Percentiles rank a stretch among this genome's conserved stretches.
Conservation (phyloP, 1,140 invertebrate genomes). For the Drosophila virilis region DNA sequence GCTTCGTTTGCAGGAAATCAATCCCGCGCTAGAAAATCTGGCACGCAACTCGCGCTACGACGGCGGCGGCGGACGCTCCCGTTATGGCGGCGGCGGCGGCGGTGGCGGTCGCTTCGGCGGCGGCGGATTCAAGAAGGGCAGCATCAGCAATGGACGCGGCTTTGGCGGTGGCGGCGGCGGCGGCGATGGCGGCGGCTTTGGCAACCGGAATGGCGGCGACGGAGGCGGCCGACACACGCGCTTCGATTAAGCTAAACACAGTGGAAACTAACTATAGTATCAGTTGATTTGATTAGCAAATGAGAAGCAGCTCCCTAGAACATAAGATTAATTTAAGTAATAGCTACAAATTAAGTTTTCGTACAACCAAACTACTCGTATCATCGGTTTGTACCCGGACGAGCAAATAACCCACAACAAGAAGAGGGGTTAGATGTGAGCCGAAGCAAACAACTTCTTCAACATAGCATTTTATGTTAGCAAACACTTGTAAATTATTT, state of each 20-base stretch:
- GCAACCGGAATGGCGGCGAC: constrained; percentile 84
- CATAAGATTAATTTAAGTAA: constrained; percentile 76
- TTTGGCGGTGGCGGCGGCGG: constrained; percentile 83
- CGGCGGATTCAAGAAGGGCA: constrained; percentile 80
- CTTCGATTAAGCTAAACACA: constrained; percentile 83
- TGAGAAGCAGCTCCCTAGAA: constrained; percentile 66
- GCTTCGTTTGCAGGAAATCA: constrained; percentile 84
- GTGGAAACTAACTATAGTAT: constrained; percentile 51
- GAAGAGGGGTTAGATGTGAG: neutral
- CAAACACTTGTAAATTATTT: constrained; percentile 65
- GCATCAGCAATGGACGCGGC: constrained; percentile 68
- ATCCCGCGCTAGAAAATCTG: constrained; percentile 86
- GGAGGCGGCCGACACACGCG: constrained; percentile 85
- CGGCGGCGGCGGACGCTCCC: constrained; percentile 85
- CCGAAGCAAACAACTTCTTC: constrained; percentile 20
- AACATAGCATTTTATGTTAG: constrained; percentile 74
- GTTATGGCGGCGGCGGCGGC: constrained; percentile 72
- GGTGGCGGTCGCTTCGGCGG: constrained; percentile 76
- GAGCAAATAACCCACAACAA: constrained; percentile 1
- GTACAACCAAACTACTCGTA: constrained; percentile 43
- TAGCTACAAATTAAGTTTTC: constrained; percentile 75
- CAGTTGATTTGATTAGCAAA: constrained; percentile 79
- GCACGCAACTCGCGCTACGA: constrained; percentile 85
- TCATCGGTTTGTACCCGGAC: neutral
- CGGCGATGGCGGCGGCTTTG: constrained; percentile 39